Evolutionary conservation across 1,140 invertebrate genomes (phyloP).

Genomic region (Lerema accius): DNA sequence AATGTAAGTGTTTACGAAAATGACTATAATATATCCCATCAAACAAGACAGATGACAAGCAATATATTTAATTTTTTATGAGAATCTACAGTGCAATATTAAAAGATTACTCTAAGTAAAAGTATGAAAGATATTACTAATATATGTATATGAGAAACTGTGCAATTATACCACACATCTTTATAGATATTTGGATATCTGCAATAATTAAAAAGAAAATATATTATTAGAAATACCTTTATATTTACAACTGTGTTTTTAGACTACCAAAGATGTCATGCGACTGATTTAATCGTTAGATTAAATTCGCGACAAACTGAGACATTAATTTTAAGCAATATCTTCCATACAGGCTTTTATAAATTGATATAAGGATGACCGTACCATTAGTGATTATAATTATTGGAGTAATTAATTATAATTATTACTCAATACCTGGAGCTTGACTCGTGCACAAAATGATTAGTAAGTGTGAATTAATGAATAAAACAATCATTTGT

Average conservation of each 20-base stretch:
- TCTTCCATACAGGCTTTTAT: constrained; percentile 61
- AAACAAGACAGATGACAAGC: constrained; percentile 39
- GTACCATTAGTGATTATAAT: constrained; percentile 41
- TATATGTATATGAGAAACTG: constrained; percentile 62
- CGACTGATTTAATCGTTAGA: constrained; percentile 63
- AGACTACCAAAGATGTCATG: constrained; percentile 72
- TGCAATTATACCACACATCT: constrained; percentile 68
- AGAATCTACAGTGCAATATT: constrained; percentile 76
- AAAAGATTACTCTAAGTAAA: constrained; percentile 80
- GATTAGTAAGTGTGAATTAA: constrained; percentile 54
- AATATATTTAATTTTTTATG: constrained; percentile 60
- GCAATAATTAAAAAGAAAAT: constrained; percentile 47
- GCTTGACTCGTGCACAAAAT: constrained; percentile 73
- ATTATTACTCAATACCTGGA: constrained; percentile 52
- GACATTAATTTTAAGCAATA: constrained; percentile 45
- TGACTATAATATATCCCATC: constrained; percentile 25
- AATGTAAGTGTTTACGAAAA: constrained; percentile 28
- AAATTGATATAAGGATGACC: constrained; percentile 53
- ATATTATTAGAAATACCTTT: constrained; percentile 40
- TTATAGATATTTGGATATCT: constrained; percentile 47
- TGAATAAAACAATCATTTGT: constrained; percentile 46
- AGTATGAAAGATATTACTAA: constrained; percentile 52
- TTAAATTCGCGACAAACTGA: constrained; percentile 52
- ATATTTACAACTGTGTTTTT: constrained; percentile 50
- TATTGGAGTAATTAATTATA: constrained; percentile 45